These are phyloP conservation scores for Zoanthus sansibaricus DNA, from an alignment of 92 coral and sea anemone species.

Conservation along the genomic window DNA sequence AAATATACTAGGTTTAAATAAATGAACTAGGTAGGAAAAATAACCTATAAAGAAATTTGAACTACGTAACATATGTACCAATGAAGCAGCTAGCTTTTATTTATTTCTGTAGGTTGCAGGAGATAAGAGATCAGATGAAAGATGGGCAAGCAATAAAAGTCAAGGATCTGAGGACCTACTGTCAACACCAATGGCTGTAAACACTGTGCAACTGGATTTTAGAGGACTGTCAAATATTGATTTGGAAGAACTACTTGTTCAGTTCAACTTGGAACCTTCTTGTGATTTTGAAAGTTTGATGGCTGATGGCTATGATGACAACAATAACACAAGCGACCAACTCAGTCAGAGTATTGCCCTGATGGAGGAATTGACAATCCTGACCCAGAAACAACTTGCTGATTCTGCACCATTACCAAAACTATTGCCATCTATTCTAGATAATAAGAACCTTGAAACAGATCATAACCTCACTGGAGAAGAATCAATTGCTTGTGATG, in stretches of 20 bases:
- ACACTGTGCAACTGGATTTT: constrained; percentile 40
- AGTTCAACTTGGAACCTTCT: constrained; percentile 21
- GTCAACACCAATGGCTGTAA: constrained; percentile 20
- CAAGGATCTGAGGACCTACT: constrained; percentile 5
- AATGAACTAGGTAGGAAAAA: no score
- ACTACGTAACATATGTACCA: no score
- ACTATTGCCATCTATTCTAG: not conserved
- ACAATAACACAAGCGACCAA: constrained; percentile 39
- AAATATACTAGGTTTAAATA: no score
- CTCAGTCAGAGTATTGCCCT: constrained; percentile 59
- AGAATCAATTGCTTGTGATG: not conserved
- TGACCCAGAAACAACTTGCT: constrained; percentile 77
- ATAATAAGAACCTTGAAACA: not conserved
- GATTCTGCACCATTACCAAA: constrained; percentile 46
- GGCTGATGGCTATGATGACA: constrained; percentile 48
- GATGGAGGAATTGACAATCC: constrained; percentile 72
- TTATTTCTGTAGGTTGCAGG: not conserved
- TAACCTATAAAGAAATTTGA: no score
- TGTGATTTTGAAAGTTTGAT: constrained; percentile 36
- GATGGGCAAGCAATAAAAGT: constrained; percentile 17
- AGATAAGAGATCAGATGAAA: constrained; percentile 40
- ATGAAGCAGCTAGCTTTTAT: not conserved
- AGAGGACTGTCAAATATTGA: constrained; percentile 67
- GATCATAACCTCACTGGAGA: not conserved
- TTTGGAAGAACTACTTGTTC: constrained; percentile 59